Conservation (phyloP, 2,888 invertebrate species). For the Philopedon plagiatum region DNA sequence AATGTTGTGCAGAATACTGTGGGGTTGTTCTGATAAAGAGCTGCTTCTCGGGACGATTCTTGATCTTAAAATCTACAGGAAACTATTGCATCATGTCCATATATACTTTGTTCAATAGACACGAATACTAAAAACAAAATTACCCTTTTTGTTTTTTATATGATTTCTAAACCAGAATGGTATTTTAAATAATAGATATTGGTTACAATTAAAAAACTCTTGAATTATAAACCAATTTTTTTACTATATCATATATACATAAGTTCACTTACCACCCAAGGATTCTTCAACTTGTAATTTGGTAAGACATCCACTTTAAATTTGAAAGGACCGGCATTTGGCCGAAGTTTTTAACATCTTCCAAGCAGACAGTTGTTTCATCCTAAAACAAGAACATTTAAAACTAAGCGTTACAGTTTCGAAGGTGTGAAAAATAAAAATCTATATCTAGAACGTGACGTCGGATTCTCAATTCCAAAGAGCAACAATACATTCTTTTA, state of each 20-base stretch:
- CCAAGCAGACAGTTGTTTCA: slow-evolving; percentile 15
- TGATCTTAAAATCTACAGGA: slow-evolving; percentile 79
- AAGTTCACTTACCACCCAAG: slow-evolving; percentile 73
- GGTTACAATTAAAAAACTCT: no score
- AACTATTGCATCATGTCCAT: slow-evolving; percentile 77
- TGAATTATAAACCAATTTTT: no score
- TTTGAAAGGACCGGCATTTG: slow-evolving; percentile 67
- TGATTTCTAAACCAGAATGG: no score
- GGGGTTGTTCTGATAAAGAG: slow-evolving; percentile 77
- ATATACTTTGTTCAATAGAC: slow-evolving; percentile 75
- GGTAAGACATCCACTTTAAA: slow-evolving; percentile 72
- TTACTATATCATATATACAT: no score
- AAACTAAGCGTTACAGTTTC: no score
- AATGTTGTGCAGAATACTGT: slow-evolving; percentile 76
- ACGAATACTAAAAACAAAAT: slow-evolving; percentile 74
- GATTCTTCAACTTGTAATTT: slow-evolving; percentile 69
- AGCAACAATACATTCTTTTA: no score
- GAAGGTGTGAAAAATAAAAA: no score
- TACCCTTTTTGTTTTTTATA: no score
- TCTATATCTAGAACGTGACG: no score
- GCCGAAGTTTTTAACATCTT: slow-evolving; percentile 7
- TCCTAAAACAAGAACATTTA: no score
- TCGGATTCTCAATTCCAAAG: no score
- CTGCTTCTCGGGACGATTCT: slow-evolving; percentile 60
- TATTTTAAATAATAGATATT: no score